phyloP scores from a whole-genome alignment of 2,888 invertebrate species.

The Tridacna gigas region DNA sequence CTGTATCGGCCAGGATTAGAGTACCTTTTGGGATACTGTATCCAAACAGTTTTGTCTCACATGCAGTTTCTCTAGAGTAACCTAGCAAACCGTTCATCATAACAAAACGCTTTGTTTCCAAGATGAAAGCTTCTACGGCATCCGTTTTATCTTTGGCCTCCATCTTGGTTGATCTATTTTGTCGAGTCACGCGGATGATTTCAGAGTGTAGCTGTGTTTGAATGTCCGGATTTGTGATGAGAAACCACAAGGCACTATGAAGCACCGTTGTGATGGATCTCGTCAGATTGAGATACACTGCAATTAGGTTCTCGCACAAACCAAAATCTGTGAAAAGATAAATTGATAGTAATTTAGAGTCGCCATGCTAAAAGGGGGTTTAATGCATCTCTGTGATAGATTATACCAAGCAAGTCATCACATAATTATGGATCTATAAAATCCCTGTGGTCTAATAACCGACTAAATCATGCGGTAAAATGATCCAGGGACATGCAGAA shows the following conservation, averaged over 20 bases:
- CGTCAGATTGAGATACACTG: background rate
- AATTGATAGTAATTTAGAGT: background rate
- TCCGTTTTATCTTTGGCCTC: conserved; percentile 7
- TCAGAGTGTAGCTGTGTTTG: conserved; percentile 5
- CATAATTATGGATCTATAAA: no score
- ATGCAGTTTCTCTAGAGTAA: background rate
- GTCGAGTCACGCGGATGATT: conserved; percentile 2
- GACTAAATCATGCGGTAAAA: no score
- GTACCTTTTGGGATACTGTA: conserved; percentile 30
- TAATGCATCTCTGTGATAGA: no score
- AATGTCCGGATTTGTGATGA: conserved; percentile 2
- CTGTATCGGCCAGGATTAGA: conserved; percentile 26
- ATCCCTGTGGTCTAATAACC: no score
- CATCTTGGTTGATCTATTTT: background rate
- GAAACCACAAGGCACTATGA: background rate
- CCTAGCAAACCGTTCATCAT: background rate
- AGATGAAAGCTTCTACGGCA: conserved; percentile 21
- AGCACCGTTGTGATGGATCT: background rate
- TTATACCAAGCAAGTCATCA: no score
- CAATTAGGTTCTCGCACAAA: background rate
- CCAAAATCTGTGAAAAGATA: background rate
- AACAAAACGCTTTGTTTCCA: conserved; percentile 24
- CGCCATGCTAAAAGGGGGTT: no score
- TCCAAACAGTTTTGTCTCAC: conserved; percentile 14
- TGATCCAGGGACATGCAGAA: no score